These are phyloP conservation scores for Equus quagga DNA, from an alignment of 2,113 vertebrate genomes.

Conservation along the genomic window DNA sequence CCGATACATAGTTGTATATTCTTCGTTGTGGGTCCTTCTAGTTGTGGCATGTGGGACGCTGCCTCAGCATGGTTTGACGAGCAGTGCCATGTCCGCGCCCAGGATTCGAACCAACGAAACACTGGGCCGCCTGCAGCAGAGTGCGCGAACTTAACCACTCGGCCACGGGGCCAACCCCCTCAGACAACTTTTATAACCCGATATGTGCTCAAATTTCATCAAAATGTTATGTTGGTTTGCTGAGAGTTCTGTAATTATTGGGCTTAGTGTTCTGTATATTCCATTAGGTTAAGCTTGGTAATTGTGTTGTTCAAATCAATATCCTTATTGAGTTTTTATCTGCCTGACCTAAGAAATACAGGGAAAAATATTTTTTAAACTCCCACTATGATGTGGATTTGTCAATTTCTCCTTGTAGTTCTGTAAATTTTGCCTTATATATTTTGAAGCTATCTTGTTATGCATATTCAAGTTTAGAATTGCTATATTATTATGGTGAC, in stretches of 20 bases:
- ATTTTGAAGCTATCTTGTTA: neutral
- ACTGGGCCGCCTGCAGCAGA: too few relatives aligned
- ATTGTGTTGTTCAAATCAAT: neutral
- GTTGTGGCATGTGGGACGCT: too few relatives aligned
- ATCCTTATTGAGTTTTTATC: neutral
- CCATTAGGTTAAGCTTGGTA: neutral
- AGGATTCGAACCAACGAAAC: too few relatives aligned
- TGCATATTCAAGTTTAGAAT: neutral
- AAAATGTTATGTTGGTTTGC: neutral
- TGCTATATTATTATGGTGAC: neutral
- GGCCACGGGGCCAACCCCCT: too few relatives aligned
- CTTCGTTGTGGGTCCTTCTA: too few relatives aligned
- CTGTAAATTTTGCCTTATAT: neutral
- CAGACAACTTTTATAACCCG: neutral
- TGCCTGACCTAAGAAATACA: neutral
- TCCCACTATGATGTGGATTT: neutral
- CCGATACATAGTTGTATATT: too few relatives aligned
- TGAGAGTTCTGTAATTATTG: neutral
- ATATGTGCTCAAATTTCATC: neutral
- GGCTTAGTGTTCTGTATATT: neutral
- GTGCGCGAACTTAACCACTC: too few relatives aligned
- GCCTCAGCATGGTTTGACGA: too few relatives aligned
- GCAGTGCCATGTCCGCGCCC: too few relatives aligned
- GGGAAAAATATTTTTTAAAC: neutral
- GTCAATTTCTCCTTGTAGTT: neutral